Conservation (phyloP, 2,797 vertebrate genomes). For the Rhabdomys pumilio region DNA sequence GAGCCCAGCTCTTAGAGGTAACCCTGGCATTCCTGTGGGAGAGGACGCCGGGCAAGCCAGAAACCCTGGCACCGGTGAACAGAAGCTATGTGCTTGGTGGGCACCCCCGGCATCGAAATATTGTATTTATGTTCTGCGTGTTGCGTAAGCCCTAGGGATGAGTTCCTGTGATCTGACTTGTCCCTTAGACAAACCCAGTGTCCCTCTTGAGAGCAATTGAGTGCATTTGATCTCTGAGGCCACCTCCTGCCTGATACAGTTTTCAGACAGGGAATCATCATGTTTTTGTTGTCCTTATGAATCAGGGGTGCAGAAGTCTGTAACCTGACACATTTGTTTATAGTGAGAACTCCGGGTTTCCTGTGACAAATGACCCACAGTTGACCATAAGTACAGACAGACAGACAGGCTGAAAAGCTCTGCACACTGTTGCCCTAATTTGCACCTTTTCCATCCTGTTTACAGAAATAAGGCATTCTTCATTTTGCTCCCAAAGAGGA, state of each 20-base stretch:
- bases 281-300: background rate
- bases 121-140: background rate
- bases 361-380: background rate
- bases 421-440: background rate
- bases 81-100: background rate
- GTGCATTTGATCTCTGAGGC: background rate
- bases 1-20: background rate
- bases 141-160: background rate
- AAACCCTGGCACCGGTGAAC: background rate
- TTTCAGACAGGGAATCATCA: background rate
- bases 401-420: background rate
- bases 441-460: background rate
- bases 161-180: background rate
- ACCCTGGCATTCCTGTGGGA: background rate
- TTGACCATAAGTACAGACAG: background rate
- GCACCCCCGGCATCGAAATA: background rate
- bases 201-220: background rate
- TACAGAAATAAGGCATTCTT: background rate
- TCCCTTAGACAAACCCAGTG: background rate
- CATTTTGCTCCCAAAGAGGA: background rate
- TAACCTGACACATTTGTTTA: background rate
- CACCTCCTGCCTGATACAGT: background rate
- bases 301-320: background rate
- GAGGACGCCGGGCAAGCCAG: background rate
- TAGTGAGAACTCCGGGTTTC: background rate